Evolutionary conservation across 2,113 vertebrate genomes (phyloP), one percentile per base, ranked within the genome.

Genomic region (Oreochromis spilurus): DNA sequence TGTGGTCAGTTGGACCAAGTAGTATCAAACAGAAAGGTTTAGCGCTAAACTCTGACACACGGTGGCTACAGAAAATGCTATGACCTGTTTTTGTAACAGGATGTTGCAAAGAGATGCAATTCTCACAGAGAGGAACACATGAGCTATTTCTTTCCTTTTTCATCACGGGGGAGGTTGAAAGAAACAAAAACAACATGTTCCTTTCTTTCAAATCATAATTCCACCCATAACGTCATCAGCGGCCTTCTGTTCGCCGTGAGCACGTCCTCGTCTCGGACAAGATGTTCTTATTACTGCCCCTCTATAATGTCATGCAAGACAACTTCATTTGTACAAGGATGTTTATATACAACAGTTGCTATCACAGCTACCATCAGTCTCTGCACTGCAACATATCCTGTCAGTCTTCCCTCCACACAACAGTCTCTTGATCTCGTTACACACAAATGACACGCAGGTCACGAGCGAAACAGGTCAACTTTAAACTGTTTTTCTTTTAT

Each of bases 31-130:
- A 4, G 79, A 77, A 65, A 57, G 5, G 10, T 29, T 36, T 21
- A 58, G 40, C 40, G 3, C n/a, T 29, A 38, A 31, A 21, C 9
- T 80, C 29, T 80, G 81, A 53, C 55, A 85, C 50, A 43, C 17
- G 43, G 24, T 45, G 54, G 72, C 58, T 60, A 60, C 79, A 83
- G 79, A 83, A 84, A 72, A 58, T 45, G 31, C 26, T 45, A 70
- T 83, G 89, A 90, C 84, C 78, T 84, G 89, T 92, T 94, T 92
- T 85, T 90, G 91, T 70, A 95, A 95, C 94, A 95, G 94, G 94
- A 95, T 95, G 92, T 94, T 94, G 93, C 92, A 86, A 82, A 88
- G 89, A 88, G 87, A 93, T 92, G 88, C 57, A 84, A 84, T 13
- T 77, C 85, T 67, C 67, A 48, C 53, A 85, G 72, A 70, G 77